These are phyloP conservation scores for Didymodactylos carnosus DNA, from an alignment of 2,888 invertebrate genomes.

Conservation along the genomic window DNA sequence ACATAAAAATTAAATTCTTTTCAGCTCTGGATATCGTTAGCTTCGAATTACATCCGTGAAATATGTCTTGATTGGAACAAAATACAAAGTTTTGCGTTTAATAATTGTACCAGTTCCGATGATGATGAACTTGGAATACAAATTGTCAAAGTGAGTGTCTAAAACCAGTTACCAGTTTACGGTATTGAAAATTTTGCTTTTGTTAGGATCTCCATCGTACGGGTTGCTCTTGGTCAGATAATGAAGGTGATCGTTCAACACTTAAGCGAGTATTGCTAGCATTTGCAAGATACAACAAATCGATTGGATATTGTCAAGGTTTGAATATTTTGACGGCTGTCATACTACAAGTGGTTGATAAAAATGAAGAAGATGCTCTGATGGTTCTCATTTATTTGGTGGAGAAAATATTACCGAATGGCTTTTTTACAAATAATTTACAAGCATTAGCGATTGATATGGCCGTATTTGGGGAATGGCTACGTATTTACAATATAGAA, in stretches of 20 bases:
- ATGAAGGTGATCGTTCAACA: slow-evolving; percentile 76
- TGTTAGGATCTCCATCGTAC: slow-evolving; percentile 70
- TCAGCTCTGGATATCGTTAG: slow-evolving; percentile 75
- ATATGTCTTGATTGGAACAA: slow-evolving; percentile 62
- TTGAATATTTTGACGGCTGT: slow-evolving; percentile 92
- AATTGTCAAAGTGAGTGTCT: slow-evolving; percentile 54
- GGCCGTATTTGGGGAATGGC: slow-evolving; percentile 83
- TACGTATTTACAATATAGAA: slow-evolving; percentile 59
- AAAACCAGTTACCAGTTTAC: background rate
- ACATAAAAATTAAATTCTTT: slow-evolving; percentile 13
- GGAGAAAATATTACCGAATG: slow-evolving; percentile 71
- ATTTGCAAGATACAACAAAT: slow-evolving; percentile 89
- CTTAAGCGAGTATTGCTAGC: slow-evolving; percentile 75
- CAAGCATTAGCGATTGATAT: slow-evolving; percentile 86
- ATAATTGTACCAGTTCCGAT: slow-evolving; percentile 75
- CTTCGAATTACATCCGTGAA: slow-evolving; percentile 63
- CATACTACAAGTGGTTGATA: slow-evolving; percentile 82
- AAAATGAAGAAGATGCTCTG: slow-evolving; percentile 72
- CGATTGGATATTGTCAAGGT: slow-evolving; percentile 92
- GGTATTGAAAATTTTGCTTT: background rate
- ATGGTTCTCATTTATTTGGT: slow-evolving; percentile 81
- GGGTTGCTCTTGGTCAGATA: slow-evolving; percentile 58
- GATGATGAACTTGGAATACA: slow-evolving; percentile 84
- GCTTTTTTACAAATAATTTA: slow-evolving; percentile 85
- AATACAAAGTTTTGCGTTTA: slow-evolving; percentile 68